Evolutionary conservation across 2,113 vertebrate species (phyloP).

Genomic region (Phainopepla nitens): DNA sequence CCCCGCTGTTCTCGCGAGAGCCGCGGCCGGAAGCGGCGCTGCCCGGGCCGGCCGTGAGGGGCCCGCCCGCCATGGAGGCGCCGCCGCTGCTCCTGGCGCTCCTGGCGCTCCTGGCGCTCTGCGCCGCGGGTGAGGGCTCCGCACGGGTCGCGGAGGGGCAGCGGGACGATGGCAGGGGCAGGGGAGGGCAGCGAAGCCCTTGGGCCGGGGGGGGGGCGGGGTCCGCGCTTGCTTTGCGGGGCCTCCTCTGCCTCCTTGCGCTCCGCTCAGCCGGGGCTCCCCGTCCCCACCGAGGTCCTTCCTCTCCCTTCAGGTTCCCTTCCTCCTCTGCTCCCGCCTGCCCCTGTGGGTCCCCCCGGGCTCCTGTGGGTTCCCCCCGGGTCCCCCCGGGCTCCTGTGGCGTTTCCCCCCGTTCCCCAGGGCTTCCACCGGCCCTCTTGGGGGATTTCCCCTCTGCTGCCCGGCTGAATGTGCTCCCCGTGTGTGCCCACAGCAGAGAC

Average conservation of each 20-base stretch:
- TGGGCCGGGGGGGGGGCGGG: not conserved
- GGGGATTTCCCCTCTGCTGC: not conserved
- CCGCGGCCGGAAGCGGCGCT: not conserved
- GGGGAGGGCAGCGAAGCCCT: not conserved
- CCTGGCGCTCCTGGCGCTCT: not conserved
- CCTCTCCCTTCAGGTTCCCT: not conserved
- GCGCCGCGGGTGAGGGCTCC: not conserved
- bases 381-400: not conserved
- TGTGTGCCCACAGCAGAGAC: fast-evolving
- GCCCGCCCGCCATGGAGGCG: not conserved
- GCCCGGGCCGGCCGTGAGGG: not conserved
- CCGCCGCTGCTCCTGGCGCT: not conserved
- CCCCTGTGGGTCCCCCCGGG: not conserved
- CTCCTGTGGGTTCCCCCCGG: not conserved
- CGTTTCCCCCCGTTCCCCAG: too few relatives aligned
- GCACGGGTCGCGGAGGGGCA: not conserved
- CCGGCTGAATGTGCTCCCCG: too few relatives aligned
- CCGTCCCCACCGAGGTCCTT: not conserved
- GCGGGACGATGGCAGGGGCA: not conserved
- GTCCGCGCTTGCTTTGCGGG: not conserved
- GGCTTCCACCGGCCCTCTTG: too few relatives aligned
- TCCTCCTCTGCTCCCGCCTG: not conserved
- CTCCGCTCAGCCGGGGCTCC: too few relatives aligned
- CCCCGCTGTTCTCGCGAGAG: not conserved
- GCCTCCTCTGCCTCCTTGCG: not conserved